Conservation (phyloP, 2,797 vertebrate genomes). For the Sylvia borin region DNA sequence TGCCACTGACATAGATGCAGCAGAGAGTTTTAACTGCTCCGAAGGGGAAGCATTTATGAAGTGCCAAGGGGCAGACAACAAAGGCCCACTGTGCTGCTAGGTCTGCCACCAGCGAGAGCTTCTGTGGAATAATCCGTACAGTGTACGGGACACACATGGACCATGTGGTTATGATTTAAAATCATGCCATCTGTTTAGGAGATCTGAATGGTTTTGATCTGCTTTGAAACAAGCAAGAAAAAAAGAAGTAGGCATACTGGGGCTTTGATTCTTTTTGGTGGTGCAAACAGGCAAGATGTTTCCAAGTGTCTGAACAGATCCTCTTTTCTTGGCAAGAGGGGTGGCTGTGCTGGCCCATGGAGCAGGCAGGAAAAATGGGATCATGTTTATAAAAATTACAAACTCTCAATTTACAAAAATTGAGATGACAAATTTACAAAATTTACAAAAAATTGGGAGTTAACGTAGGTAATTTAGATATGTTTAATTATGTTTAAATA, state of each 20-base stretch:
- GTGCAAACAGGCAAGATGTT: background rate
- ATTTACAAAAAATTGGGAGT: background rate
- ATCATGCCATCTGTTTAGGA: background rate
- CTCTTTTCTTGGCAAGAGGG: background rate
- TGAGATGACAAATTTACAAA: background rate
- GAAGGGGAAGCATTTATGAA: background rate
- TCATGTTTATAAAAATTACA: background rate
- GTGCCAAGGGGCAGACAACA: background rate
- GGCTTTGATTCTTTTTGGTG: background rate
- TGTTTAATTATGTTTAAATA: too few species aligned
- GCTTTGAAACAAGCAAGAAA: background rate
- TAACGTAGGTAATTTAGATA: background rate
- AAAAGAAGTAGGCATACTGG: background rate
- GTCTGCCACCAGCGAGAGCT: background rate
- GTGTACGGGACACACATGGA: accelerated
- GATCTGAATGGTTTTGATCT: background rate
- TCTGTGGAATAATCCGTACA: background rate
- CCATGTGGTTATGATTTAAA: background rate
- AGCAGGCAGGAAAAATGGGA: background rate
- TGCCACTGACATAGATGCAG: background rate
- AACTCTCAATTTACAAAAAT: background rate
- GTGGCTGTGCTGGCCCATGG: accelerated
- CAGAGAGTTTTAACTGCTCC: background rate
- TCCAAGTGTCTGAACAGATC: background rate
- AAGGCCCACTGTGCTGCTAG: background rate